Percentiles rank a stretch among this genome's conserved stretches.
Evolutionary conservation across 2,113 vertebrate genomes (phyloP).

Genomic region (Vireo altiloquus): DNA sequence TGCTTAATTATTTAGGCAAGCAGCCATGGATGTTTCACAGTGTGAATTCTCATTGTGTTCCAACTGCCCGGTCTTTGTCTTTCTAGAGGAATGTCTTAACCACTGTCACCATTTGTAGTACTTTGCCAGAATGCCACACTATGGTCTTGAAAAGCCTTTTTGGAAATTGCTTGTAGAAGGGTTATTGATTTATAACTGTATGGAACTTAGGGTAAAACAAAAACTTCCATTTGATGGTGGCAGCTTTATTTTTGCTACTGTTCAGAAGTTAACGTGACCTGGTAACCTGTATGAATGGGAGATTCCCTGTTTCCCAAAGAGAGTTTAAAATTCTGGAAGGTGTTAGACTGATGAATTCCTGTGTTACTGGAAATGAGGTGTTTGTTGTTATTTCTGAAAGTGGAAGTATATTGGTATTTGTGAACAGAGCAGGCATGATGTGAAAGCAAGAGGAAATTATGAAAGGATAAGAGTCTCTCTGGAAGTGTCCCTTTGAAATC

Average conservation of each 20-base stretch:
- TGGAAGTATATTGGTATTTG: not conserved
- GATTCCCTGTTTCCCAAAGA: not conserved
- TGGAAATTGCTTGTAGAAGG: not conserved
- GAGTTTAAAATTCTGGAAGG: not conserved
- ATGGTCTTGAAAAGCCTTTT: not conserved
- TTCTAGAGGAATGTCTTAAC: not conserved
- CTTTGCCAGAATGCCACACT: not conserved
- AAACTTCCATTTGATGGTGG: not conserved
- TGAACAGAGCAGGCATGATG: slow-evolving; percentile 5
- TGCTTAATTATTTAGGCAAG: slow-evolving; percentile 67
- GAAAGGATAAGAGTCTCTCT: slow-evolving; percentile 9
- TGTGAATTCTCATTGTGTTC: slow-evolving; percentile 32
- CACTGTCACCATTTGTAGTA: not conserved
- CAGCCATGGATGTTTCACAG: slow-evolving; percentile 60
- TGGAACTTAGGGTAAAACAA: not conserved
- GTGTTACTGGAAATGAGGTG: not conserved
- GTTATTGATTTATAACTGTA: not conserved
- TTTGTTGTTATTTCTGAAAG: not conserved
- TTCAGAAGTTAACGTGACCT: not conserved
- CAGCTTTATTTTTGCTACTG: not conserved
- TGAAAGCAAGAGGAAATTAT: slow-evolving; percentile 2
- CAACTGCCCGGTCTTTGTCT: slow-evolving; percentile 14
- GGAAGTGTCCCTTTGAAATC: slow-evolving; percentile 41
- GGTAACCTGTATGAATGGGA: not conserved
- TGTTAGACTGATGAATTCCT: not conserved